Percentiles rank a stretch among this genome's conserved stretches.
phyloP scores from a whole-genome alignment of 2,888 invertebrate genomes.

The Ametastegia equiseti region DNA sequence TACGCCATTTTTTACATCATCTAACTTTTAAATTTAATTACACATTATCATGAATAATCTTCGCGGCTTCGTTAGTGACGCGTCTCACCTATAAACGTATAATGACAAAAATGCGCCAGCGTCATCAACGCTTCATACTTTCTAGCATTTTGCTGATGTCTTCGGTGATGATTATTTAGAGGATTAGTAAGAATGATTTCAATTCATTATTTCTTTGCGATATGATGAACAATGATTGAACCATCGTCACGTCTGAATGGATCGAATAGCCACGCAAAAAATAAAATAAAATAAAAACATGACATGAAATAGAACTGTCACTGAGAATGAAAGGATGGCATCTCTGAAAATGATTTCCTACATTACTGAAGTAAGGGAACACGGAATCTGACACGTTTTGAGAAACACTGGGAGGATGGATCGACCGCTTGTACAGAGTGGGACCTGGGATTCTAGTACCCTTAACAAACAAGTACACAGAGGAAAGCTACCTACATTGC shows the following conservation, averaged over 20 bases:
- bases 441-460: constrained; percentile 29
- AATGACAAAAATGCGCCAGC: constrained; percentile 5
- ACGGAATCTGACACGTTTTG: neutral
- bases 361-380: neutral
- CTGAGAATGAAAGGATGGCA: neutral
- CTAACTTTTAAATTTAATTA: constrained; percentile 9
- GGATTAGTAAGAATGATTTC: neutral
- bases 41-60: constrained; percentile 16
- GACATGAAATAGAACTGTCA: neutral
- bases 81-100: too few relatives aligned
- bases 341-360: neutral
- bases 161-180: neutral
- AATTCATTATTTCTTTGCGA: neutral
- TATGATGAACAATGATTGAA: neutral
- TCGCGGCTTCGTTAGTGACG: neutral
- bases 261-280: neutral
- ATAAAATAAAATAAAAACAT: neutral
- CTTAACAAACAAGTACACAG: neutral
- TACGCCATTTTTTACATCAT: neutral
- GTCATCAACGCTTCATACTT: neutral
- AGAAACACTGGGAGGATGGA: constrained; percentile 29
- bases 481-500: neutral
- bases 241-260: neutral
- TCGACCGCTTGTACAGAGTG: constrained; percentile 27
- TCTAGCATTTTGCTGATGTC: neutral